Evolutionary conservation across 1,140 invertebrate species (phyloP).

Genomic region (Heliothis subflexa): DNA sequence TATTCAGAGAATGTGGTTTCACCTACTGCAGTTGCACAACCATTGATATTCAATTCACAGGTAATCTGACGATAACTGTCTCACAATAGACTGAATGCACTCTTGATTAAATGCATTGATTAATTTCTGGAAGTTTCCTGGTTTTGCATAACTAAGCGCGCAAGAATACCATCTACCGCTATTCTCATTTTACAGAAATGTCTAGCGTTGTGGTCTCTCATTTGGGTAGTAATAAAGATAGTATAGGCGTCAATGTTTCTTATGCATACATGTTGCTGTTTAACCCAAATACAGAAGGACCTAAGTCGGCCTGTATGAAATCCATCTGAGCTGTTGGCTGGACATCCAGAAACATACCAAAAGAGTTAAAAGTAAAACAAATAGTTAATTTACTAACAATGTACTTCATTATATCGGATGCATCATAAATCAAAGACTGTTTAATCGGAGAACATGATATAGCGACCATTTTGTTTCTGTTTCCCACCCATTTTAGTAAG

Average conservation of each 20-base stretch:
- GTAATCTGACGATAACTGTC: slow-evolving; percentile 48
- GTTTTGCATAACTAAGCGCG: not conserved
- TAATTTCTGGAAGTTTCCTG: slow-evolving; percentile 38
- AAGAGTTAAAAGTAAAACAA: not conserved
- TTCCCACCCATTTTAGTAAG: slow-evolving; percentile 27
- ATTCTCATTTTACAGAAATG: slow-evolving; percentile 3
- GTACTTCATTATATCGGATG: not conserved
- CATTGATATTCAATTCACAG: slow-evolving; percentile 60
- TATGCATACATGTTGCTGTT: no score
- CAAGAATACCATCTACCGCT: not conserved
- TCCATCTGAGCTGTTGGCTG: not conserved
- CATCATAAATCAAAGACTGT: not conserved
- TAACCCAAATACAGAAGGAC: no score
- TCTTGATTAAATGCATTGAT: slow-evolving; percentile 30
- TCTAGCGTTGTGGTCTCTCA: slow-evolving; percentile 5
- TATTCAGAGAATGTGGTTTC: slow-evolving; percentile 61
- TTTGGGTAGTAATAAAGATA: not conserved
- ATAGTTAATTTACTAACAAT: not conserved
- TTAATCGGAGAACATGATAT: slow-evolving; percentile 14
- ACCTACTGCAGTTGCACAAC: slow-evolving; percentile 62
- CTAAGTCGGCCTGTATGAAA: no score
- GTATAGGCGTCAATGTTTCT: no score
- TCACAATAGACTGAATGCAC: slow-evolving; percentile 14
- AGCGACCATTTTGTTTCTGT: not conserved
- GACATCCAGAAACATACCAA: not conserved